Base-by-base conservation (phyloP, 2,888 invertebrate species). In the Clostera curtula region DNA sequence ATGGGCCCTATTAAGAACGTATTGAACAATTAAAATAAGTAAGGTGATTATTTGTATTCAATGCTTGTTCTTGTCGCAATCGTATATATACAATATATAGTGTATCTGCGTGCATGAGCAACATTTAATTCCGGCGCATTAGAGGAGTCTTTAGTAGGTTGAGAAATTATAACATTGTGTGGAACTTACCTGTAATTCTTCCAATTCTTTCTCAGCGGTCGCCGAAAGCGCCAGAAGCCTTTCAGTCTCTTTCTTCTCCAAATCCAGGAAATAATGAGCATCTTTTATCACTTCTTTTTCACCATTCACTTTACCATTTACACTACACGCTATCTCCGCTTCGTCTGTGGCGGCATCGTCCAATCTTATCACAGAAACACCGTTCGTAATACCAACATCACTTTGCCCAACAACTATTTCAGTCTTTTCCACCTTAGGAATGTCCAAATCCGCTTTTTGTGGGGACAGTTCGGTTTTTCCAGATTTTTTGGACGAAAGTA, bases 191-290 rank as follows among this genome's bases (percentile, higher is more conserved):
- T 84, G 75, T 44, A 88, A 69, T 28, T 60, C 73, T 30, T 87
- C 86, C 49, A 93, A 75, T 48, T 93, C 90, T 36, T 86, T 86
- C 52, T 94, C 94, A 10, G 88, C 88, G 24, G 86, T 82, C 20
- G 87, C 89, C 11, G 93, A 89, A 49, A 92, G 63, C 31, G 82
- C 83, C 29, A 93, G 75, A 41, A 94, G 79, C 50, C 91, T 86
- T 43, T 86, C 86, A 28, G 91, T 89, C 76, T 95, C 93, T 35
- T 80, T 86, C 62, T 91, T 91, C 52, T 94, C 85, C 54, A 93
- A 69, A 52, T 86, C 87, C 44, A 94, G 69, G 73, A 93, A 96
- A 68, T 93, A 91, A 64, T 92, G 87, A 11, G 90, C 95, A 68
- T 93, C 90, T 51, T 88, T 91, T 35, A 86, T 86, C 36, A 62